Conservation (phyloP, 2,113 vertebrate genomes). For the Malurus elegans region DNA sequence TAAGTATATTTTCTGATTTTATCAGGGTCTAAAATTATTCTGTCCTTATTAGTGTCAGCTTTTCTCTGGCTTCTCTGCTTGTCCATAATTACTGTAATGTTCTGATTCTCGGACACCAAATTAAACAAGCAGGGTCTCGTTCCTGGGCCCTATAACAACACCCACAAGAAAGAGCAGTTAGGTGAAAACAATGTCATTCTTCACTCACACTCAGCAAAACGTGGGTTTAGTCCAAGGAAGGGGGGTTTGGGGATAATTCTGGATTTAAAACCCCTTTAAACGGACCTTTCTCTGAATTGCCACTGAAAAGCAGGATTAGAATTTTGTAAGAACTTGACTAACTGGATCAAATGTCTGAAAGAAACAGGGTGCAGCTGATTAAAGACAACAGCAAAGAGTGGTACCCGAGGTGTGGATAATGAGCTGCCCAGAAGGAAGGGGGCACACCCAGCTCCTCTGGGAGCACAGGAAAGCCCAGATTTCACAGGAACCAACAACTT, state of each 20-base stretch:
- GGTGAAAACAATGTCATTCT: background rate
- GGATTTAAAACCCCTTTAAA: background rate
- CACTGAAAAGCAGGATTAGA: background rate
- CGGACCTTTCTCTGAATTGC: background rate
- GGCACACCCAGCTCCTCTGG: background rate
- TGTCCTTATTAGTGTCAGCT: background rate
- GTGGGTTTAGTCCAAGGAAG: background rate
- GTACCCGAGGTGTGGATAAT: background rate
- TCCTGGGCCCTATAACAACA: background rate
- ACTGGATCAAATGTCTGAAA: background rate
- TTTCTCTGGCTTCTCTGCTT: background rate
- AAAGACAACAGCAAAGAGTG: background rate
- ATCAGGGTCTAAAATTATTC: background rate
- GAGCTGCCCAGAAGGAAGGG: background rate
- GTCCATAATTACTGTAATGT: background rate
- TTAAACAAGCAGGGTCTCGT: background rate
- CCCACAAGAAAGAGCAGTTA: background rate
- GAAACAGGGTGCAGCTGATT: background rate
- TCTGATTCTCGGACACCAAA: background rate
- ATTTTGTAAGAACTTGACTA: background rate
- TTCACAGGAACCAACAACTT: rapidly evolving
- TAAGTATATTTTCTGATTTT: background rate
- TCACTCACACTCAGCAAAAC: background rate
- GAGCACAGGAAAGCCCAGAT: background rate
- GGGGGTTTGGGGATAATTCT: background rate